Evolutionary conservation across 92 coral and sea anemone genomes (phyloP).

Genomic region (Montipora capitata): DNA sequence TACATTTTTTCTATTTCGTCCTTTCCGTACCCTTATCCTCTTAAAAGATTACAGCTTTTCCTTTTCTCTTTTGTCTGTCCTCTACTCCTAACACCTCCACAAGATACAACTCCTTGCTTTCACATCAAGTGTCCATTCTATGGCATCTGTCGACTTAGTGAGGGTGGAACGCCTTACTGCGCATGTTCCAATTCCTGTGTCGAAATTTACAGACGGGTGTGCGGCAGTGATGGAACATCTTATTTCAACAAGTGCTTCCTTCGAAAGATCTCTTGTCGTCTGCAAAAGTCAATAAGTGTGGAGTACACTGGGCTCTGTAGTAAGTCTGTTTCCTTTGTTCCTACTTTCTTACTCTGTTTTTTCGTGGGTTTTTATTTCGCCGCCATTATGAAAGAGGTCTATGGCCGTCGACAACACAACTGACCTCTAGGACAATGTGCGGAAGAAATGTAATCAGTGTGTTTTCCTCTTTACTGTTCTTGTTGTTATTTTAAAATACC

Average conservation of each 20-base stretch:
- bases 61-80: background rate
- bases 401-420: too few relatives aligned
- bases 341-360: too few relatives aligned
- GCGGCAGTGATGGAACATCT: conserved; percentile 85
- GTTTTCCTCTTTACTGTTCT: too few relatives aligned
- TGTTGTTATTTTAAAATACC: too few relatives aligned
- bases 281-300: conserved; percentile 65
- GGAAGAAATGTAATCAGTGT: too few relatives aligned
- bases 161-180: conserved; percentile 61
- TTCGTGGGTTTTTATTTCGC: background rate
- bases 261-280: conserved; percentile 82
- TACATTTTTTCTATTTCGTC: background rate
- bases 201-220: conserved; percentile 70
- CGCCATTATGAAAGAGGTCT: too few relatives aligned
- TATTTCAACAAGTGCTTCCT: conserved; percentile 85
- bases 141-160: conserved; percentile 56
- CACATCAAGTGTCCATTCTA: conserved; percentile 83
- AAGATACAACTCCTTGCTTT: conserved; percentile 69
- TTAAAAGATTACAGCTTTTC: background rate
- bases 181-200: conserved; percentile 71
- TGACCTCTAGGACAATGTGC: too few relatives aligned
- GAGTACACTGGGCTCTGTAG: conserved; percentile 82
- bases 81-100: background rate
- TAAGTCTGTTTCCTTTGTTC: conserved; percentile 64
- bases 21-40: background rate